phyloP scores from a whole-genome alignment of 2,113 vertebrate genomes.

The Nothoprocta perdicaria region DNA sequence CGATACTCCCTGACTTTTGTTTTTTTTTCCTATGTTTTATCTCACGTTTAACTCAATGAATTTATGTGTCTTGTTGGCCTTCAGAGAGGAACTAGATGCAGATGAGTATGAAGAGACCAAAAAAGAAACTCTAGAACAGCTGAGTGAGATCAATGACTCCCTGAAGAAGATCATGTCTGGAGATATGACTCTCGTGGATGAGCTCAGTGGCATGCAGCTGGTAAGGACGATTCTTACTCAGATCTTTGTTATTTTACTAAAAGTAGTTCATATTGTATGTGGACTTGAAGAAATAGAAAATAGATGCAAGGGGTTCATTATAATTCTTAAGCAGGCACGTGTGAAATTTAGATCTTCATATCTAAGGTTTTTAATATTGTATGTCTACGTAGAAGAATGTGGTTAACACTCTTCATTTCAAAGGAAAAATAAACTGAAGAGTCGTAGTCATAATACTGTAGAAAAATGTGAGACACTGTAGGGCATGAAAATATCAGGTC shows the following conservation, averaged over 20 bases:
- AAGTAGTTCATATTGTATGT: background rate
- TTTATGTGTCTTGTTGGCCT: background rate
- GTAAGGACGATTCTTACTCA: conserved; percentile 73
- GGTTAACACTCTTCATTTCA: background rate
- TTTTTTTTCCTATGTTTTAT: background rate
- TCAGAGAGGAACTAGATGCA: conserved; percentile 92
- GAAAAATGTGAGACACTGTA: background rate
- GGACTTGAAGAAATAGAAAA: background rate
- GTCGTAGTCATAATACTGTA: background rate
- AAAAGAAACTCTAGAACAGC: conserved; percentile 94
- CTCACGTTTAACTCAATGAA: background rate
- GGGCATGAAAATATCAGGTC: background rate
- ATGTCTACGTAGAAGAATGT: background rate
- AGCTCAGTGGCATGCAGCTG: conserved; percentile 96
- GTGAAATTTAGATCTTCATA: background rate
- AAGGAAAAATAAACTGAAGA: background rate
- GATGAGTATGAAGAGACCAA: conserved; percentile 98
- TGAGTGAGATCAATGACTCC: conserved; percentile 95
- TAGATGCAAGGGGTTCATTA: background rate
- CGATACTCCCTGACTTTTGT: background rate
- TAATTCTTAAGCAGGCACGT: background rate
- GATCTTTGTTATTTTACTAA: background rate
- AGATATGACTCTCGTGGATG: conserved; percentile 96
- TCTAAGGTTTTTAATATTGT: background rate
- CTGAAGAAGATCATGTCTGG: conserved; percentile 97